Evolutionary conservation across 37 sponge, comb jelly and placozoan genomes (phyloP), one percentile per base, ranked within the genome.

Genomic region (Agelas oroides): DNA sequence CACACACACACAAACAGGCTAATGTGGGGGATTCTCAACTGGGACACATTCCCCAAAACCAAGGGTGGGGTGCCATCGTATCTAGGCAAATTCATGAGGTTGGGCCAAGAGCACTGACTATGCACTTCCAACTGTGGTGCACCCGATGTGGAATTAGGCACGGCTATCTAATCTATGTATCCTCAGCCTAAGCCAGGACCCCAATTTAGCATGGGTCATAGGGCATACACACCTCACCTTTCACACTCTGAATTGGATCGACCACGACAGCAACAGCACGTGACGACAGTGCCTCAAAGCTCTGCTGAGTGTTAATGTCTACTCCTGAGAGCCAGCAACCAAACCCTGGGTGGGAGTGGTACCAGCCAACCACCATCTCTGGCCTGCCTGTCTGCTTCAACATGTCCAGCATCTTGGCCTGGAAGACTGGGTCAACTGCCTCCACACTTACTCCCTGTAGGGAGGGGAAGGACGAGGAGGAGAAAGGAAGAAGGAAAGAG

Each of bases 241-340:
- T 99, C 38, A 99, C 99, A 89, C 97, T 97, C 86, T 99, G 99
- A 37, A 99, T 96, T 21, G 99, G 99, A 59, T 99, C 99, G 5
- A 99, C 97, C 24, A 99, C 99, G 24, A 99, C 99, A 57, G 99
- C 99, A 0, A 99, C 99, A 30, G 99, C 95, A 31, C 99, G 67
- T 21, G 91, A 69, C 0, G 97, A 92, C 39, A 99, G 84, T 0
- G 99, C 95, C 90, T 99, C 99, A 84, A 99, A 99, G 86, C 99
- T 99, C 95, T 97, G 79, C 70, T 97, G 97, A 2, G 99, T 99
- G 79, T 95, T 97, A 69, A 97, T 93, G 77, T 99, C 99, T 21
- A 99, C 97, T 24, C 97, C 99, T 33, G 99, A 99, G 38, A 99
- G 82, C 99, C 99, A 99, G 82, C 99, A 99, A 31, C 99, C 99